phyloP scores from a whole-genome alignment of 2,888 invertebrate species.

The Harpalus rubripes region DNA sequence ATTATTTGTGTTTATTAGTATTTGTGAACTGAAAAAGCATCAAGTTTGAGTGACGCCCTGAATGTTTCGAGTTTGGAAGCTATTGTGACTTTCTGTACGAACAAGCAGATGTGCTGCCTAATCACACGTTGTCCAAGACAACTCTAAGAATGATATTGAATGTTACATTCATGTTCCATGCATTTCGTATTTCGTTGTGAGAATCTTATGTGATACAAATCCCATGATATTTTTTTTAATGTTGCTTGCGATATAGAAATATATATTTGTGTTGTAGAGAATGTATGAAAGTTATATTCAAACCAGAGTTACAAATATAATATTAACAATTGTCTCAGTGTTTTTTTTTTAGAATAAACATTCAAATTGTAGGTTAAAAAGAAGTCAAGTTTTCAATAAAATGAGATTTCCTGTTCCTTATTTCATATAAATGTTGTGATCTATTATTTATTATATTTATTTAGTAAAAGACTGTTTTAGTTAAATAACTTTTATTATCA shows the following conservation, averaged over 20 bases:
- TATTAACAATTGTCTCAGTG: conserved; percentile 52
- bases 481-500: conserved; percentile 56
- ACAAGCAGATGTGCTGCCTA: conserved; percentile 65
- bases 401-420: too few species aligned
- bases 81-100: not conserved
- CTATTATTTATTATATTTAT: too few species aligned
- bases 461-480: not conserved
- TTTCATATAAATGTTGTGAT: too few species aligned
- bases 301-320: conserved; percentile 64
- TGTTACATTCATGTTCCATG: conserved; percentile 62
- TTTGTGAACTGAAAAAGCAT: conserved; percentile 11
- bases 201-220: conserved; percentile 67
- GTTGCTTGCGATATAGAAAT: conserved; percentile 67
- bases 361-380: not conserved
- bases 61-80: not conserved
- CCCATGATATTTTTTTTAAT: conserved; percentile 68
- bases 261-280: conserved; percentile 65
- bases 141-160: conserved; percentile 41
- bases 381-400: not conserved
- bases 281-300: conserved; percentile 64
- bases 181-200: conserved; percentile 63
- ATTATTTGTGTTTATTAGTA: too few species aligned
- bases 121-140: conserved; percentile 62
- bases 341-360: conserved; percentile 17
- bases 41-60: not conserved